Base-by-base conservation (phyloP, 1,140 invertebrate genomes). In the Belonocnema kinseyi region DNA sequence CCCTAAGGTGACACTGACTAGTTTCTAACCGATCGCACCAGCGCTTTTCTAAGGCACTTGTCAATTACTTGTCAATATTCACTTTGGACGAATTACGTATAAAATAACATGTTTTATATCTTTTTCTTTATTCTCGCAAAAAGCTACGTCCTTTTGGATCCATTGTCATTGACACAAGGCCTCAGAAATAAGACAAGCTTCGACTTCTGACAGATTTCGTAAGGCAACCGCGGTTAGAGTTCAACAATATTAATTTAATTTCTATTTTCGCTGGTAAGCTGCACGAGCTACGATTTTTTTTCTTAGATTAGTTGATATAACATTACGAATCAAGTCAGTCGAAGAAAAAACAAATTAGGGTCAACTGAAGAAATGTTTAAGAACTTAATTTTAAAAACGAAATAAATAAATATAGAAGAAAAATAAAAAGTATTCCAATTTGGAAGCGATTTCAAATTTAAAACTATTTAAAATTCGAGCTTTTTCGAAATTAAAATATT, bases 1-100 rank as follows among this genome's bases (percentile, higher is more conserved):
- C 26, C 4, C 26, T 33, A 3, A 2, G 26, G 66, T 83, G 81
- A 87, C 85, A 88, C 85, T 90, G 89, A 90, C 89, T 90, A 90
- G 88, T 88, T 89, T 89, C 81, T 87, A 87, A 88, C 83, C 84
- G 80, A 80, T 82, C 78, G 80, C 80, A 81, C 79, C 80, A 74
- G 80, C 82, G 81, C 81, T 79, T 83, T 80, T 82, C 82, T 75
- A 80, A 83, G 79, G 83, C 81, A 80, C 85, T 85, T 81, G 86
- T 88, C 77, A 82, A 79, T 80, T 80, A 11, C 40, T 46, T 46
- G 40, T 54, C 53, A n/a, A 13, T 40, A n/a, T 16, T n/a, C 40
- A 40, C 8, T 16, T 46, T 66, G 13, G 2, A 46, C 58, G 26
- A 66, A 66, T 16, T 40, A 33, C 13, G 33, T 33, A 14, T n/a